These are phyloP conservation scores for Myripristis murdjan DNA, from an alignment of 2,797 vertebrate genomes.

Conservation along the genomic window DNA sequence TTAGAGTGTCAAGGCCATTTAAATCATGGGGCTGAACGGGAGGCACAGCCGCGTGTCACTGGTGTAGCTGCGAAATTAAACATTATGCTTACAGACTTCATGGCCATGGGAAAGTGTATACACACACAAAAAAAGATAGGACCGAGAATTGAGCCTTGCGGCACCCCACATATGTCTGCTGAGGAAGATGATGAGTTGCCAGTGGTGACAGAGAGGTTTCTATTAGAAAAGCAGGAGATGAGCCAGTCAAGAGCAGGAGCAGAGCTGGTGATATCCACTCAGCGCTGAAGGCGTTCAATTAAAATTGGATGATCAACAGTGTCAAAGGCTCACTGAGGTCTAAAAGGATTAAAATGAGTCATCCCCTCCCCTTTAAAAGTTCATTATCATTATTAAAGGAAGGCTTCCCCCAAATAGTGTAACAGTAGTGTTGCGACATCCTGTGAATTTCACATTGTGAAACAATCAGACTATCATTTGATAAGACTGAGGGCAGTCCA, in stretches of 20 bases:
- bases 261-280: constrained; percentile 59
- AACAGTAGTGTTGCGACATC: constrained; percentile 47
- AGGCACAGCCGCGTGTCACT: not conserved
- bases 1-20: not conserved
- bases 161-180: constrained; percentile 36
- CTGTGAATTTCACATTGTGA: constrained; percentile 46
- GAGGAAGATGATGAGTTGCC: constrained; percentile 36
- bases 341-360: constrained; percentile 74
- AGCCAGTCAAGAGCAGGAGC: constrained; percentile 50
- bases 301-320: constrained; percentile 71
- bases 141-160: constrained; percentile 20
- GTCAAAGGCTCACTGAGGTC: constrained; percentile 65
- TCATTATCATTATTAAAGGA: constrained; percentile 74
- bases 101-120: not conserved
- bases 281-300: constrained; percentile 59
- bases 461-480: constrained; percentile 37
- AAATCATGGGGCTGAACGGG: constrained; percentile 8
- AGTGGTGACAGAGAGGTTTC: constrained; percentile 53
- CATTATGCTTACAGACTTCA: constrained; percentile 13
- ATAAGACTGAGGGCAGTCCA: constrained; percentile 34
- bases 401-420: constrained; percentile 43
- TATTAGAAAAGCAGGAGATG: constrained; percentile 32
- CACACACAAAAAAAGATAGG: constrained; percentile 7
- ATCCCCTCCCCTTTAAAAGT: constrained; percentile 68
- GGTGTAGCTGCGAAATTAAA: constrained; percentile 8